A percentile compares a stretch with the other conserved stretches of the same genome.
Evolutionary conservation across 2,113 vertebrate genomes (phyloP).

Genomic region (Gambusia holbrooki): DNA sequence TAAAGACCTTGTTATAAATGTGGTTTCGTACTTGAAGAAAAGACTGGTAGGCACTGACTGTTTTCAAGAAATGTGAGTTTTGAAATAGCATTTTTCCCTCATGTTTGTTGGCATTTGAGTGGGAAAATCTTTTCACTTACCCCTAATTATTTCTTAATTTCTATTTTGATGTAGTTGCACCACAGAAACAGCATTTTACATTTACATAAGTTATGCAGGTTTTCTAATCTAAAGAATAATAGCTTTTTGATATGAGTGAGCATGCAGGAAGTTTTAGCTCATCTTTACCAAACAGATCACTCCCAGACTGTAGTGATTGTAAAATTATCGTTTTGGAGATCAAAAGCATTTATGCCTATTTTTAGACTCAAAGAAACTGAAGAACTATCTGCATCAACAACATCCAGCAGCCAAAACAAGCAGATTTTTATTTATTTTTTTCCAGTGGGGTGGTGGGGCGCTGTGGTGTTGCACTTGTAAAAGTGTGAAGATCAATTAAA

Average conservation of each 20-base stretch:
- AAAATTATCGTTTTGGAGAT: not conserved
- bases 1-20: not conserved
- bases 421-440: not conserved
- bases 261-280: not conserved
- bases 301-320: not conserved
- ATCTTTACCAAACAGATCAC: not conserved
- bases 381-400: slow-evolving; percentile 7
- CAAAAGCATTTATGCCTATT: not conserved
- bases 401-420: slow-evolving; percentile 21
- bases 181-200: no score
- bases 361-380: not conserved
- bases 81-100: not conserved
- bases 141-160: no score
- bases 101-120: not conserved
- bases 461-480: slow-evolving; percentile 2
- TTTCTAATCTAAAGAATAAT: not conserved
- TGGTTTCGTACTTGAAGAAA: not conserved
- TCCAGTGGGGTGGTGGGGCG: not conserved
- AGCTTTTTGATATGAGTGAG: not conserved
- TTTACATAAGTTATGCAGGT: not conserved
- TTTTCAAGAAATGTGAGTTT: not conserved
- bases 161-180: no score
- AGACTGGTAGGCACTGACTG: not conserved
- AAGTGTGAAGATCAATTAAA: slow-evolving; percentile 55
- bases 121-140: no score